Evolutionary conservation across 2,113 vertebrate species (phyloP), one percentile per base, ranked within the genome.

Genomic region (Vanacampus margaritifer): DNA sequence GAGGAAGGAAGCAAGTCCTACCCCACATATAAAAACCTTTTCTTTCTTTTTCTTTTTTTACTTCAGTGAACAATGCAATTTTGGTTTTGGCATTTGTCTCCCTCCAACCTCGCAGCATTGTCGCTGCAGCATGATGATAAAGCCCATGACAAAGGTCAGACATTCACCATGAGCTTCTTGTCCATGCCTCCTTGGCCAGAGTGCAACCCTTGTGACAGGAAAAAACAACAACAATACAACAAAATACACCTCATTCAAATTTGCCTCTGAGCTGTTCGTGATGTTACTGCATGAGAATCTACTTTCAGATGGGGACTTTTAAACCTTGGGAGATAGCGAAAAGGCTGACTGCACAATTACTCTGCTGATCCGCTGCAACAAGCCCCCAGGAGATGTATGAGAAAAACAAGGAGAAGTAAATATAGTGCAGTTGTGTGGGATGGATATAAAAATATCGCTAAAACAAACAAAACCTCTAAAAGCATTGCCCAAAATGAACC

Each of bases 151-250:
- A 86, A 87, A 86, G 83, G 83, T 84, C 80, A 82, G 80, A 65
- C 79, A 83, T 81, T 84, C 76, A 83, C 84, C 76, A 73, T 41
- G 24, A 75, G 70, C 64, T 69, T 71, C 64, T 74, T 82, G 83
- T 78, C 58, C 60, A 74, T n/a, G 63, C 69, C 62, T 74, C 54
- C 73, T 74, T 71, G 60, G 66, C 69, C 74, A 14, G 37, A 79
- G 67, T 62, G 35, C 58, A 79, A 68, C 23, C 61, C 17, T 46
- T 46, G 3, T n/a, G 21, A 24, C 13, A 54, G 53, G 51, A 69
- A 36, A 67, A 14, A 48, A 43, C n/a, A n/a, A n/a, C n/a, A n/a
- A n/a, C n/a, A n/a, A n/a, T n/a, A n/a, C n/a, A 11, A 12, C 37
- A 61, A 71, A 32, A 28, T 32, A 62, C 19, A 75, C 58, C 68